Evolutionary conservation across 1,140 invertebrate species (phyloP).

Genomic region (Drosophila chauvacae): DNA sequence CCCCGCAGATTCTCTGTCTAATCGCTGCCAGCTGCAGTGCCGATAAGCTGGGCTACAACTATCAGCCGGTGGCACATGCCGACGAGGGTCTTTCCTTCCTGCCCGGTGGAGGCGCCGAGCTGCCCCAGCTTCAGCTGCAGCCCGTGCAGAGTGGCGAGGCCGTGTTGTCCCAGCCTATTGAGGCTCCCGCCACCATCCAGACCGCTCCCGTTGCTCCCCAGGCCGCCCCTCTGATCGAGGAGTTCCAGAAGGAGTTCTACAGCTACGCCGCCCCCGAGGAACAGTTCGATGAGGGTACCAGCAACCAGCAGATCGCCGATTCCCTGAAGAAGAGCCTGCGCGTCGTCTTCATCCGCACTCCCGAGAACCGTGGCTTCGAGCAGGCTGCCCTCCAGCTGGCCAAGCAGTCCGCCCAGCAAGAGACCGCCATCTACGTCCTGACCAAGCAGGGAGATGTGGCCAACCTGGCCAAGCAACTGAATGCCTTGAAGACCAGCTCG

Average conservation of each 20-base stretch:
- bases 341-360: conserved; percentile 94
- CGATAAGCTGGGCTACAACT: conserved; percentile 75
- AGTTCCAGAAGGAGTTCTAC: conserved; percentile 78
- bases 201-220: conserved; percentile 25
- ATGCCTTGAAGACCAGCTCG: conserved; percentile 63
- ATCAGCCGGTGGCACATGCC: conserved; percentile 66
- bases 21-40: conserved; percentile 66
- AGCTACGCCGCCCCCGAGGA: conserved; percentile 74
- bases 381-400: conserved; percentile 88
- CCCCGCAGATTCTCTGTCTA: conserved; percentile 60
- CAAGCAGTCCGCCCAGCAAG: conserved; percentile 84
- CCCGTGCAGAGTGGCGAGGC: conserved; percentile 63
- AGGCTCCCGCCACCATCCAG: conserved; percentile 17
- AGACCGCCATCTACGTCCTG: conserved; percentile 93
- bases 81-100: conserved; percentile 69
- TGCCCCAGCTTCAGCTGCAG: conserved; percentile 10
- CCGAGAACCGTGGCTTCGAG: conserved; percentile 86
- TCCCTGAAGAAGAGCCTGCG: conserved; percentile 92
- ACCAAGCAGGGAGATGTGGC: conserved; percentile 87
- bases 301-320: conserved; percentile 56
- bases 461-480: conserved; percentile 67
- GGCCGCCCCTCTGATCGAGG: conserved; percentile 52
- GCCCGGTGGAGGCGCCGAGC: conserved; percentile 45
- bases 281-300: conserved; percentile 67
- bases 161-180: conserved; percentile 65